These are phyloP conservation scores for Halcyon malimbica DNA, from an alignment of 2,113 vertebrate genomes.

Conservation along the genomic window DNA sequence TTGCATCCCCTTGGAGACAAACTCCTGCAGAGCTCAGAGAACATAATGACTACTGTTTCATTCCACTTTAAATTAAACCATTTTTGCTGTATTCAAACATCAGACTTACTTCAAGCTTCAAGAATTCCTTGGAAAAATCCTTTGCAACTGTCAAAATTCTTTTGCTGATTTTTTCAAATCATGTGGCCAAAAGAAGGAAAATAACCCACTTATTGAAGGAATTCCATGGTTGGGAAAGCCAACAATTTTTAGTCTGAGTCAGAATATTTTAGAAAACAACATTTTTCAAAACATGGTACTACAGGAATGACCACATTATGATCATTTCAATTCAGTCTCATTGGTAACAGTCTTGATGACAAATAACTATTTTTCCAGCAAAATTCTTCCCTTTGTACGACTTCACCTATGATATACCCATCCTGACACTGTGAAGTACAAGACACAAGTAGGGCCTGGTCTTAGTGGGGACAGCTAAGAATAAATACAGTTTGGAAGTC, in stretches of 20 bases:
- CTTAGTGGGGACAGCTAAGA: not conserved
- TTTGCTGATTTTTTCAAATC: not conserved
- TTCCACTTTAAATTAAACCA: not conserved
- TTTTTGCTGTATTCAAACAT: not conserved
- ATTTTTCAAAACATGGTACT: not conserved
- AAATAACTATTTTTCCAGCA: not conserved
- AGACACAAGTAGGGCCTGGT: not conserved
- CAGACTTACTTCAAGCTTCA: not conserved
- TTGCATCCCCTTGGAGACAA: accelerated
- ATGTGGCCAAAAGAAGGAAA: not conserved
- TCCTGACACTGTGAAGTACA: not conserved
- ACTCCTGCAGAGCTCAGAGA: not conserved
- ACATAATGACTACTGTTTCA: not conserved
- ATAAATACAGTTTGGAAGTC: not conserved
- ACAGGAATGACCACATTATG: not conserved
- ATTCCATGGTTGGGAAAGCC: not conserved
- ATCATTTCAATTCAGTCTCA: not conserved
- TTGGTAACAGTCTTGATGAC: not conserved
- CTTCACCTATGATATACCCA: not conserved
- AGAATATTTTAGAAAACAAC: not conserved
- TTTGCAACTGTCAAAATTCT: not conserved
- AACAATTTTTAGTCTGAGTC: not conserved
- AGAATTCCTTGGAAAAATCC: not conserved
- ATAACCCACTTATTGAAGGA: not conserved
- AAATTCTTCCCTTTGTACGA: not conserved